phyloP scores from a whole-genome alignment of 2,888 invertebrate species.

The Coecobrya sp. region DNA sequence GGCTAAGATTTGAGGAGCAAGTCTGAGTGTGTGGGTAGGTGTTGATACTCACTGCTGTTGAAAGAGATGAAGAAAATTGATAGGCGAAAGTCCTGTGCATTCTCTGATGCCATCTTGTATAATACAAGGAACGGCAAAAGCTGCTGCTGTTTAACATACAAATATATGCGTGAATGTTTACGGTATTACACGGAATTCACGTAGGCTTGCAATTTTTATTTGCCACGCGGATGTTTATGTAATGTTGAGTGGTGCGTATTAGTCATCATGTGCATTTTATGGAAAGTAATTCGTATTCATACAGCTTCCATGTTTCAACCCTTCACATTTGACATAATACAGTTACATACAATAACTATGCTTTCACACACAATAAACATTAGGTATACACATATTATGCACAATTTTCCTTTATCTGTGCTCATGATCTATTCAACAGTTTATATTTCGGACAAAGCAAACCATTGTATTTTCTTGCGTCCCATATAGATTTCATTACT shows the following conservation, averaged over 20 bases:
- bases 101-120: background rate
- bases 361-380: too few species aligned
- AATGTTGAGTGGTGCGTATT: background rate
- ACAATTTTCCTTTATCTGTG: too few species aligned
- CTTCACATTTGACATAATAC: background rate
- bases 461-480: too few species aligned
- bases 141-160: background rate
- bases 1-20: too few species aligned
- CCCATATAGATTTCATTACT: background rate
- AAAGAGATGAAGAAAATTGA: background rate
- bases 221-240: constrained; percentile 47
- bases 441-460: too few species aligned
- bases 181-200: constrained; percentile 47
- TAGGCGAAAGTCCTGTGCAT: background rate
- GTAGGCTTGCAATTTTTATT: constrained; percentile 53
- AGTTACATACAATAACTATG: background rate
- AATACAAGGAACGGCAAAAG: background rate
- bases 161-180: constrained; percentile 22
- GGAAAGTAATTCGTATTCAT: constrained; percentile 2
- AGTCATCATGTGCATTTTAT: background rate
- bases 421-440: too few species aligned
- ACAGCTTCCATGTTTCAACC: background rate
- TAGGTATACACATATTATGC: too few species aligned
- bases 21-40: background rate
- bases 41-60: background rate